A percentile compares a stretch with the other conserved stretches of the same genome.
These are phyloP conservation scores for Campodea augens DNA, from an alignment of 1,140 invertebrate species.

Conservation along the genomic window DNA sequence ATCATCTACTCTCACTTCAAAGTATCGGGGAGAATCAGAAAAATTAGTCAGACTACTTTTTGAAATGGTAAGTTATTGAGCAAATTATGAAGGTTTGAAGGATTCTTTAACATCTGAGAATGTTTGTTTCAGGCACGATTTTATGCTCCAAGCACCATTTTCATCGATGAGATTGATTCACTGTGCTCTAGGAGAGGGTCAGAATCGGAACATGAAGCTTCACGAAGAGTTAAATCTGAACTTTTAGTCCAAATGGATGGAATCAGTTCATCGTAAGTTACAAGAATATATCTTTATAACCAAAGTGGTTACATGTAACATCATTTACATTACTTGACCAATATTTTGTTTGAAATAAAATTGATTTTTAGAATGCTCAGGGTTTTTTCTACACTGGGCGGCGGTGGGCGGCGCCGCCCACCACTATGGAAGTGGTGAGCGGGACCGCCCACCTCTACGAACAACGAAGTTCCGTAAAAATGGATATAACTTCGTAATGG, in stretches of 20 bases:
- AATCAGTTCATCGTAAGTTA: slow-evolving; percentile 43
- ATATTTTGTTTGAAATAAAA: slow-evolving; percentile 7
- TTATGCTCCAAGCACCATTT: slow-evolving; percentile 97
- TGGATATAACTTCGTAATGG: too few relatives aligned
- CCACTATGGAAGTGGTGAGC: too few relatives aligned
- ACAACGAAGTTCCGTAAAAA: too few relatives aligned
- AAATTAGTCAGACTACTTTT: slow-evolving; percentile 93
- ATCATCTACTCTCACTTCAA: slow-evolving; percentile 89
- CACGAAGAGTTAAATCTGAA: slow-evolving; percentile 91
- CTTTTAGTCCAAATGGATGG: slow-evolving; percentile 99
- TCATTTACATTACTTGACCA: background rate
- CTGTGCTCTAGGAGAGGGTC: slow-evolving; percentile 87
- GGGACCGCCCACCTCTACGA: too few relatives aligned
- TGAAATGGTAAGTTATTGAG: slow-evolving; percentile 89
- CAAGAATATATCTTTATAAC: background rate
- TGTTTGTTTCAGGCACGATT: slow-evolving; percentile 59
- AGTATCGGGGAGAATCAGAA: slow-evolving; percentile 96
- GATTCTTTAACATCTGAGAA: too few relatives aligned
- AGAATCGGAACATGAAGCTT: slow-evolving; percentile 95
- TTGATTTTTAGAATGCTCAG: too few relatives aligned
- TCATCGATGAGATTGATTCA: slow-evolving; percentile 99
- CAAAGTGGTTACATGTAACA: slow-evolving; percentile 4
- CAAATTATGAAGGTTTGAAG: too few relatives aligned
- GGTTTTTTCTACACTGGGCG: too few relatives aligned
- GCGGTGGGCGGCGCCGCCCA: too few relatives aligned